Conservation (phyloP, 2,888 invertebrate genomes). For the Leucophenga maculata region DNA sequence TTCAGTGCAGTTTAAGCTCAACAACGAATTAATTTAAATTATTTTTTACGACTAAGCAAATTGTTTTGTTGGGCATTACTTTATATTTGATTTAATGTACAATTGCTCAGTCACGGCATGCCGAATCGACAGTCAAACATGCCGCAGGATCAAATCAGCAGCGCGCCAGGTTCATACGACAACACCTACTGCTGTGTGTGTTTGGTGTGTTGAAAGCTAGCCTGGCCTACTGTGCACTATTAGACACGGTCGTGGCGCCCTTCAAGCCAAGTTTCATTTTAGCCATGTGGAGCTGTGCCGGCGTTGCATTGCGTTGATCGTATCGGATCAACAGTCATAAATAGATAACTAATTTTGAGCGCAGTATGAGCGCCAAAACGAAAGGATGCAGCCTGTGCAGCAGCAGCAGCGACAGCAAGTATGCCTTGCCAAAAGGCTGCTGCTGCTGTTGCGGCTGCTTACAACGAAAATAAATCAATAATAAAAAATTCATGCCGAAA, state of each 20-base stretch:
- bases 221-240: background rate
- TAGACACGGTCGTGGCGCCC: too few relatives aligned
- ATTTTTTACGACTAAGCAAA: slow-evolving; percentile 52
- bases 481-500: slow-evolving; percentile 23
- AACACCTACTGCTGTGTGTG: too few relatives aligned
- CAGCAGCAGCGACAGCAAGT: too few relatives aligned
- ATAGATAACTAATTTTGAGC: slow-evolving; percentile 22
- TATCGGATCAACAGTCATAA: slow-evolving; percentile 18
- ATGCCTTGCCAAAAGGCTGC: too few relatives aligned
- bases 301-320: background rate
- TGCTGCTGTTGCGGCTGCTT: background rate
- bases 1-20: slow-evolving; percentile 27
- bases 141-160: background rate
- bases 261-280: too few relatives aligned
- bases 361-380: background rate
- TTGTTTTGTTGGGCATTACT: background rate
- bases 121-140: slow-evolving; percentile 8
- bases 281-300: too few relatives aligned
- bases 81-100: background rate
- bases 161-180: background rate
- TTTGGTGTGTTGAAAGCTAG: background rate
- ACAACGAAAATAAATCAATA: slow-evolving; percentile 23
- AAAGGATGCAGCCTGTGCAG: too few relatives aligned
- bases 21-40: slow-evolving; percentile 63
- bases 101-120: slow-evolving; percentile 16